Percentiles rank a stretch among this genome's conserved stretches.
Conservation (phyloP, 2,113 vertebrate genomes). For the Octodon degus region DNA sequence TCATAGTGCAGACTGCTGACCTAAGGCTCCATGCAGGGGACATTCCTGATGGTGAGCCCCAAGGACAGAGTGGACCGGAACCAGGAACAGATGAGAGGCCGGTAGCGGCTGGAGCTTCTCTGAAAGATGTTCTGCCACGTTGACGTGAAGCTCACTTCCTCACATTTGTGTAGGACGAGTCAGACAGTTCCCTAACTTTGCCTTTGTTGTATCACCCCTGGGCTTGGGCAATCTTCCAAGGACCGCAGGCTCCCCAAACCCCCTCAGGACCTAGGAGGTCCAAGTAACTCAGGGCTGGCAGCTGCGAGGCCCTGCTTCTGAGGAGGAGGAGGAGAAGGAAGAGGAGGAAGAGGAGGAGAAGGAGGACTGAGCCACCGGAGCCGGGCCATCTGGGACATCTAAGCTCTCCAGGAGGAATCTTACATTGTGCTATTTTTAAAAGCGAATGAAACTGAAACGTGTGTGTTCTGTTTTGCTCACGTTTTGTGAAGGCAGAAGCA, state of each 20-base stretch:
- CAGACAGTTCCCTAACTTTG: background rate
- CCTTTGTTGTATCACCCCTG: background rate
- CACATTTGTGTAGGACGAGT: background rate
- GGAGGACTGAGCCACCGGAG: background rate
- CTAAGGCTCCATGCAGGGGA: background rate
- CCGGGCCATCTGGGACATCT: constrained; percentile 10
- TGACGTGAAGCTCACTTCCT: background rate
- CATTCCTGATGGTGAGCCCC: background rate
- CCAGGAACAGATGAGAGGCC: background rate
- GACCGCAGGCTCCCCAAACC: background rate
- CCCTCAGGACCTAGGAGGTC: background rate
- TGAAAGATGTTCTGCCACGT: background rate
- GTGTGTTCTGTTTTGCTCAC: background rate
- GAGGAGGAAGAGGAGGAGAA: background rate
- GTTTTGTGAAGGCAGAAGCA: background rate
- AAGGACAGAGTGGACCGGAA: background rate
- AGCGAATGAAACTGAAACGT: constrained; percentile 28
- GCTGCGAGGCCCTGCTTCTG: constrained; percentile 34
- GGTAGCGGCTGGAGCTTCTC: background rate
- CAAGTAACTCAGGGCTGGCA: background rate
- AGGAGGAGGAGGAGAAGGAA: background rate
- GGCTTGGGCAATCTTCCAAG: background rate
- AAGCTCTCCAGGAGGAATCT: constrained; percentile 36
- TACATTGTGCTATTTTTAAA: constrained; percentile 55
- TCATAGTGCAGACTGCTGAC: background rate